These are phyloP conservation scores for Aphodius sticticus DNA, from an alignment of 2,888 invertebrate species.

Conservation along the genomic window DNA sequence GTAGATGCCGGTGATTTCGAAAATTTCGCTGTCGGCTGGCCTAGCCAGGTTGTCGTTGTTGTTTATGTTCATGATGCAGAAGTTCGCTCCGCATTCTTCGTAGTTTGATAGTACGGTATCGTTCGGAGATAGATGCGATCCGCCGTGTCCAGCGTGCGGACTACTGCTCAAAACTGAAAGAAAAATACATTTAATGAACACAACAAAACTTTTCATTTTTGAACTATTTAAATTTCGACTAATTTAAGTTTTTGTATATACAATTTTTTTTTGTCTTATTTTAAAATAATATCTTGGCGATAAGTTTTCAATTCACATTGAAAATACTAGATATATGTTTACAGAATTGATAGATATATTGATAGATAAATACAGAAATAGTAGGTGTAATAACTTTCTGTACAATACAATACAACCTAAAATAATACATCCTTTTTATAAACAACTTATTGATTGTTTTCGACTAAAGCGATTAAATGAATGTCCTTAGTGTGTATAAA, in stretches of 20 bases:
- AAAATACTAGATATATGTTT: too few species aligned
- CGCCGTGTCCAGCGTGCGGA: conserved; percentile 67
- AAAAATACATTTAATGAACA: neutral
- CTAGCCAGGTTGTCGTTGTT: conserved; percentile 80
- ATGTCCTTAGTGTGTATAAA: neutral
- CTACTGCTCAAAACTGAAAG: conserved; percentile 76
- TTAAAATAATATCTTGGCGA: too few species aligned
- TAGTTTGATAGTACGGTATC: conserved; percentile 62
- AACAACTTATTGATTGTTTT: neutral
- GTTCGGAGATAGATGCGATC: conserved; percentile 56
- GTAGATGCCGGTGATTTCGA: conserved; percentile 89
- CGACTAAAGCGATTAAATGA: neutral
- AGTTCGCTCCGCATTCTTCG: conserved; percentile 79
- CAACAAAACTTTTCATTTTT: neutral
- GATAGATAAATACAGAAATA: too few species aligned
- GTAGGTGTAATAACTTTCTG: neutral
- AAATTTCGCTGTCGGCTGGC: conserved; percentile 86
- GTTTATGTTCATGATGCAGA: conserved; percentile 77
- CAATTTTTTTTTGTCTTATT: too few species aligned
- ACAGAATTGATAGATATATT: too few species aligned
- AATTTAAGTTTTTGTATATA: too few species aligned
- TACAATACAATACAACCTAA: neutral
- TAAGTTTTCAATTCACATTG: too few species aligned
- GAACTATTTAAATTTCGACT: too few species aligned
- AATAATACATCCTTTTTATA: neutral